These are phyloP conservation scores for Apotomis betuletana DNA, from an alignment of 2,888 invertebrate genomes.

Conservation along the genomic window DNA sequence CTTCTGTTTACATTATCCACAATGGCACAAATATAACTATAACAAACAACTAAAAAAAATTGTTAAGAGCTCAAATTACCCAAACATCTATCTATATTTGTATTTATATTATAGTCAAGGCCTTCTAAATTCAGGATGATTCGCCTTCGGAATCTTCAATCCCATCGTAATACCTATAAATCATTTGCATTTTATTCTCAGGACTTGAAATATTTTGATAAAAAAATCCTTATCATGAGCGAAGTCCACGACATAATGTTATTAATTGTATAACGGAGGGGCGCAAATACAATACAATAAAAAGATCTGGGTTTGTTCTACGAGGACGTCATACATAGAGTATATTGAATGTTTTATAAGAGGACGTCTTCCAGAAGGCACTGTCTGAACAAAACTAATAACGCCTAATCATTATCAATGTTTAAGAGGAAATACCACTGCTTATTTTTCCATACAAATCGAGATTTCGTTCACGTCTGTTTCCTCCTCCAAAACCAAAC, in stretches of 20 bases:
- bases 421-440: not conserved
- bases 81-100: not conserved
- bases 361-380: not conserved
- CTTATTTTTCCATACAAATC: no score
- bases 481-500: no score
- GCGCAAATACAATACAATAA: not conserved
- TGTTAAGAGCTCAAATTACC: not conserved
- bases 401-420: not conserved
- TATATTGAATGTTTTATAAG: no score
- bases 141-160: not conserved
- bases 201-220: no score
- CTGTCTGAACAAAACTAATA: constrained; percentile 7
- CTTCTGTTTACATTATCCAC: not conserved
- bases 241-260: no score
- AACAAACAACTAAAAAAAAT: constrained; percentile 17
- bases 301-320: not conserved
- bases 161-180: no score
- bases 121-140: not conserved
- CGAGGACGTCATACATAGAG: not conserved
- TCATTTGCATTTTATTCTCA: no score
- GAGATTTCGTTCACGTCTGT: no score
- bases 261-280: no score
- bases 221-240: no score
- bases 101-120: no score
- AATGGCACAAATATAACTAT: constrained; percentile 28